Conservation (phyloP, 2,797 vertebrate genomes). For the Esox masquinongy region DNA sequence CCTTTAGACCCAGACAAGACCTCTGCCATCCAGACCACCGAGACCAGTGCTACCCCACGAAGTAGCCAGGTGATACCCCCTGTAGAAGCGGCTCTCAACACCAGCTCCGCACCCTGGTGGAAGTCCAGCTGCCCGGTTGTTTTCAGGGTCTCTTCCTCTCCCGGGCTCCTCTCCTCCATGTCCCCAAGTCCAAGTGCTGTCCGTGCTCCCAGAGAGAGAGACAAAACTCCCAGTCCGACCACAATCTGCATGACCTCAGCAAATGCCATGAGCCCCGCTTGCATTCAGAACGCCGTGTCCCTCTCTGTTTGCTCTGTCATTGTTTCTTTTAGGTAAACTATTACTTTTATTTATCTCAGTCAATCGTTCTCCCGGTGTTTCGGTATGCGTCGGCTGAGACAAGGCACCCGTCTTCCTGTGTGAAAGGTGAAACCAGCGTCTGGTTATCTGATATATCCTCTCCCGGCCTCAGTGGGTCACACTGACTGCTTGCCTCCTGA, state of each 20-base stretch:
- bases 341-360: background rate
- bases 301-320: background rate
- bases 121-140: background rate
- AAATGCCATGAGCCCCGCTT: background rate
- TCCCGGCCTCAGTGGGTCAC: background rate
- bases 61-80: conserved; percentile 4
- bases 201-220: background rate
- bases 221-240: background rate
- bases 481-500: background rate
- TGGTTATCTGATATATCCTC: background rate
- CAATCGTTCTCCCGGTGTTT: background rate
- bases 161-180: background rate
- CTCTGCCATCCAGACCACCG: conserved; percentile 12
- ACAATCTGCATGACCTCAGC: background rate
- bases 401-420: background rate
- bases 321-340: background rate
- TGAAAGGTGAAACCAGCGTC: background rate
- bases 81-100: background rate
- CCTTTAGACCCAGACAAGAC: conserved; percentile 5
- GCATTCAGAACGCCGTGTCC: background rate
- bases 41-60: background rate
- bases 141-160: background rate
- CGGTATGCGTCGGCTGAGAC: background rate
- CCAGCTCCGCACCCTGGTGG: background rate
- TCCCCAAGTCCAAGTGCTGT: background rate